Evolutionary conservation across 2,113 vertebrate genomes (phyloP).

Genomic region (Psophia crepitans): DNA sequence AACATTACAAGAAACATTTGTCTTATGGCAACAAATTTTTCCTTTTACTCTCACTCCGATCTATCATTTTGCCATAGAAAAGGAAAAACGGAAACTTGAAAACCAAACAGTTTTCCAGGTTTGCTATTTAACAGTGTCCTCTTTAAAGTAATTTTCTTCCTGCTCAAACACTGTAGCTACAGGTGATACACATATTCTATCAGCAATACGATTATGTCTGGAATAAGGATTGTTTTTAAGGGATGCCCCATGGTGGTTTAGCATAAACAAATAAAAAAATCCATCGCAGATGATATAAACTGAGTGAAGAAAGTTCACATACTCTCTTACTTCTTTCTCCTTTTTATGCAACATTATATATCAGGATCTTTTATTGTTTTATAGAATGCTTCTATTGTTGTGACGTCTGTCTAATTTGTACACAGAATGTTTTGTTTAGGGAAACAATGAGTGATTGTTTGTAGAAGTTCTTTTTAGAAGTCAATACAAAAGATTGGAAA

Average conservation of each 20-base stretch:
- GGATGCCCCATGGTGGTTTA: not conserved
- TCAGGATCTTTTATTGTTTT: not conserved
- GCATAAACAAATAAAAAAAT: not conserved
- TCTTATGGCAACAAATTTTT: not conserved
- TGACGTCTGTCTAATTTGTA: not conserved
- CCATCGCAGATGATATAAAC: not conserved
- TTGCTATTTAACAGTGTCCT: not conserved
- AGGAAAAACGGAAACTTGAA: not conserved
- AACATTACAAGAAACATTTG: not conserved
- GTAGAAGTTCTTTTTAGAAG: not conserved
- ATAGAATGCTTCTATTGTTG: not conserved
- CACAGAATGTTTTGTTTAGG: not conserved
- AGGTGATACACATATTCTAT: not conserved
- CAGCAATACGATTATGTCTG: not conserved
- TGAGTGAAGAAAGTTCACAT: not conserved
- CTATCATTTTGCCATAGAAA: not conserved
- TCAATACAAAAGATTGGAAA: not conserved
- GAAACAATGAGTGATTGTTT: not conserved
- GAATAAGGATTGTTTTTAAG: not conserved
- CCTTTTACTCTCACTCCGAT: not conserved
- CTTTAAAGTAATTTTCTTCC: not conserved
- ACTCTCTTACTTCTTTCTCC: not conserved
- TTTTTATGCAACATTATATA: not conserved
- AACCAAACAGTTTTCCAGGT: not conserved
- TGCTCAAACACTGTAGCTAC: not conserved